Conservation (phyloP, 2,797 vertebrate genomes). For the Macrochelys suwanniensis region DNA sequence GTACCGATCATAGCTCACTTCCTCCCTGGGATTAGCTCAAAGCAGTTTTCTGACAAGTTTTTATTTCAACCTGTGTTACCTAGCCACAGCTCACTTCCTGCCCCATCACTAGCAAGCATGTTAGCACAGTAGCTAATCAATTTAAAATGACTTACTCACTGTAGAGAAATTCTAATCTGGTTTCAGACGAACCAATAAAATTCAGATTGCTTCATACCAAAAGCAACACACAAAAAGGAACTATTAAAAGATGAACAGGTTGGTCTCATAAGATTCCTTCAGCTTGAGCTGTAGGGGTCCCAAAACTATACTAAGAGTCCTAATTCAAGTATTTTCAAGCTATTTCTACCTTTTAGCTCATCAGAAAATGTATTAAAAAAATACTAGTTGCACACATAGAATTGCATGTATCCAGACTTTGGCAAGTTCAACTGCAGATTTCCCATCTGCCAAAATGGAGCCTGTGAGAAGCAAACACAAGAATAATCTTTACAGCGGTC, state of each 20-base stretch:
- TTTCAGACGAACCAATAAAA: background rate
- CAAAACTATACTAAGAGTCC: background rate
- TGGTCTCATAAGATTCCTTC: background rate
- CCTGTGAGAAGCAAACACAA: background rate
- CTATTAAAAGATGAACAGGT: background rate
- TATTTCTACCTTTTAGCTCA: background rate
- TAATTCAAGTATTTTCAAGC: background rate
- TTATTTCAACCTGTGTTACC: slow-evolving; percentile 64
- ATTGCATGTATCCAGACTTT: slow-evolving; percentile 16
- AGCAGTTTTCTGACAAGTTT: slow-evolving; percentile 64
- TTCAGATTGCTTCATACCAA: background rate
- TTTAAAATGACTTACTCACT: background rate
- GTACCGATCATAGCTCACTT: slow-evolving; percentile 74
- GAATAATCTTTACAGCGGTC: background rate
- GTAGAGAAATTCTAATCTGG: background rate
- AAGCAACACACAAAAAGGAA: slow-evolving; percentile 5
- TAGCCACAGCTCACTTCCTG: slow-evolving; percentile 70
- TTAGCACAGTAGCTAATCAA: background rate
- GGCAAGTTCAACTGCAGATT: background rate
- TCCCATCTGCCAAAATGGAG: slow-evolving; percentile 37
- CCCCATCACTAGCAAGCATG: slow-evolving; percentile 6
- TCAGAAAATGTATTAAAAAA: background rate
- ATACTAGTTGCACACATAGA: background rate
- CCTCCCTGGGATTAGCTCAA: slow-evolving; percentile 72
- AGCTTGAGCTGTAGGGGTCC: background rate